Base-by-base conservation (phyloP, 2,888 invertebrate genomes). In the Pediacus dermestoides region DNA sequence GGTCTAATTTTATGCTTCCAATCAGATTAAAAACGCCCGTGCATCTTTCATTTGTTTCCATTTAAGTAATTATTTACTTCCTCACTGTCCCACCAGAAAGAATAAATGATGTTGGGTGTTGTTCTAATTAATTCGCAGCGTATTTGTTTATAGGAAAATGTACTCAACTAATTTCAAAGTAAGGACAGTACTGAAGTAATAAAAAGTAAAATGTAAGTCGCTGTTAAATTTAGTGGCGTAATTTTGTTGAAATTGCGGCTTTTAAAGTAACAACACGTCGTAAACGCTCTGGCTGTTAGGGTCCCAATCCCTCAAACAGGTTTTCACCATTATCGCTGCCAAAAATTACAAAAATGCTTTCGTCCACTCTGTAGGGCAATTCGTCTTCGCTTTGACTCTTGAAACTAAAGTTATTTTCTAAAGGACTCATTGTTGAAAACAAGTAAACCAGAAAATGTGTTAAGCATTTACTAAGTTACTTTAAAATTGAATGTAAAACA, bases 391-490 rank as follows among this genome's bases (percentile, higher is more conserved):
- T 49, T 43, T 33, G 51, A 54, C 54, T 57, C 50, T 48, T 51
- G 50, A 18, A 49, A 53, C 40, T 40, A 35, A 39, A 48, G 44
- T 48, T 44, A 48, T 42, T 48, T 42, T 44, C 51, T 53, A 42
- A 52, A 55, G 52, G 50, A 44, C 46, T 48, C 50, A 56, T 58
- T 57, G 57, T 58, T 48, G 38, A 41, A 45, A 49, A 46, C 50
- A 55, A 55, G 45, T 44, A 48, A 46, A 43, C 52, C 57, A 53
- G 56, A 56, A 57, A 57, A 58, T 53, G 49, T 44, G 51, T 43
- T 44, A 48, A 53, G 52, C 44, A 27, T 16, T 30, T 28, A 4
- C 10, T 18, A 18, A 18, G 6, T 18, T 18, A 18, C 21, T 18
- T 18, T 7, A 18, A 18, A 18, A n/a, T 18, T 18, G 21, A n/a